A percentile compares a stretch with the other conserved stretches of the same genome.
Evolutionary conservation across 2,888 invertebrate species (phyloP).

Genomic region (Epistrophella euchroma): DNA sequence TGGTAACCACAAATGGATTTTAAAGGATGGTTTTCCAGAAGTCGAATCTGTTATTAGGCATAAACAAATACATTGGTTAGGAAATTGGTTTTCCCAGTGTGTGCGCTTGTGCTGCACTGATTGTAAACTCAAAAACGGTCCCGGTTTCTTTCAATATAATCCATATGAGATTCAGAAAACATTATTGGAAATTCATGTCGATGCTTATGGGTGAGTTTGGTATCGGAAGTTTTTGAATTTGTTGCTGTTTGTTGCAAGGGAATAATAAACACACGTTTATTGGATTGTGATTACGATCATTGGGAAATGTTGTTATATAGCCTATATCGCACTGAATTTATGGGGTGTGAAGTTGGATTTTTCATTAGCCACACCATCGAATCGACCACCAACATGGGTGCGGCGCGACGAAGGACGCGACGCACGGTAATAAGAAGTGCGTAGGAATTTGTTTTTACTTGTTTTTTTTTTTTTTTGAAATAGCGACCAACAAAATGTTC

Average conservation of each 20-base stretch:
- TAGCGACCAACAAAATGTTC: constrained; percentile 3
- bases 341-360: constrained; percentile 72
- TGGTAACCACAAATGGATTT: constrained; percentile 70
- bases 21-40: constrained; percentile 58
- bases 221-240: constrained; percentile 51
- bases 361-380: constrained; percentile 54
- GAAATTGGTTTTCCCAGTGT: constrained; percentile 71
- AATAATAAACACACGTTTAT: constrained; percentile 74
- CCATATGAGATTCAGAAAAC: constrained; percentile 58
- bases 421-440: constrained; percentile 6
- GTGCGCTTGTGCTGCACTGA: not conserved
- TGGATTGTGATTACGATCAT: constrained; percentile 75
- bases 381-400: not conserved
- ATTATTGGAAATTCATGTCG: constrained; percentile 55
- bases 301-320: constrained; percentile 66
- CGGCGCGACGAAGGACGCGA: not conserved
- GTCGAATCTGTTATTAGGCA: constrained; percentile 74
- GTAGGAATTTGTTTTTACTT: not conserved
- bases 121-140: constrained; percentile 33
- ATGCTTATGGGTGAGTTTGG: constrained; percentile 28
- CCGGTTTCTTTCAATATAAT: constrained; percentile 23
- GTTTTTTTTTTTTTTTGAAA: constrained; percentile 10
- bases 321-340: constrained; percentile 71
- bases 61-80: constrained; percentile 76
- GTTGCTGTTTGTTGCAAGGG: constrained; percentile 62